Evolutionary conservation across 2,888 invertebrate species (phyloP), one percentile per base, ranked within the genome.

Genomic region (Dione vanillae): DNA sequence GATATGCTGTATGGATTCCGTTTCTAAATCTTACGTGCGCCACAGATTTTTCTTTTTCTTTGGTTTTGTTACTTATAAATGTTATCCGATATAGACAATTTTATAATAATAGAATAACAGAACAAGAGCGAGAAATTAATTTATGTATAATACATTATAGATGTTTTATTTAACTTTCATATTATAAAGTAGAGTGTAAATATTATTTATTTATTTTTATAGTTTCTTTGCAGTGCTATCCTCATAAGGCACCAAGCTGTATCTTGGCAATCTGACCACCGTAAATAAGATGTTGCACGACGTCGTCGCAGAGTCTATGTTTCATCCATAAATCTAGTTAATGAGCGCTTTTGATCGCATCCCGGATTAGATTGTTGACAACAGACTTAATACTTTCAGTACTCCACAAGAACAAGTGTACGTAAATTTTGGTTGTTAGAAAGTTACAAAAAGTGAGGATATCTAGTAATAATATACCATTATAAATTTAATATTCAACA

Each of bases 281-380:
- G 89, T 90, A 90, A 91, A 91, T 90, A 90, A 90, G 86, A 85
- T 83, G 83, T 85, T 82, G 82, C 86, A 84, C 87, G 85, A 82
- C 85, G 86, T 86, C 86, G 85, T 85, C 84, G 83, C 82, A 80
- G 83, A 87, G 88, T 88, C 89, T 86, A 83, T 82, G 86, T 88
- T 85, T 84, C 83, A 85, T 84, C 87, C 87, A 91, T 92, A 92
- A 91, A 92, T 92, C 91, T 89, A 83, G 85, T 91, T 92, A 92
- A 92, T 92, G 92, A 92, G 91, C 85, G 85, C 87, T 85, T 82
- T 82, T 83, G 91, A 91, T 90, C 86, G 85, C 82, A 80, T 77
- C 75, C 80, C 71, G 86, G 91, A 92, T 92, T 91, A 88, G 89
- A 91, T 91, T 83, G 83, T 77, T 65, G 61, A 70, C 68, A 52